Percentiles rank a stretch among this genome's conserved stretches.
These are phyloP conservation scores for Ptychodera flava DNA, from an alignment of 35 echinoderm and acorn worm genomes.

Conservation along the genomic window DNA sequence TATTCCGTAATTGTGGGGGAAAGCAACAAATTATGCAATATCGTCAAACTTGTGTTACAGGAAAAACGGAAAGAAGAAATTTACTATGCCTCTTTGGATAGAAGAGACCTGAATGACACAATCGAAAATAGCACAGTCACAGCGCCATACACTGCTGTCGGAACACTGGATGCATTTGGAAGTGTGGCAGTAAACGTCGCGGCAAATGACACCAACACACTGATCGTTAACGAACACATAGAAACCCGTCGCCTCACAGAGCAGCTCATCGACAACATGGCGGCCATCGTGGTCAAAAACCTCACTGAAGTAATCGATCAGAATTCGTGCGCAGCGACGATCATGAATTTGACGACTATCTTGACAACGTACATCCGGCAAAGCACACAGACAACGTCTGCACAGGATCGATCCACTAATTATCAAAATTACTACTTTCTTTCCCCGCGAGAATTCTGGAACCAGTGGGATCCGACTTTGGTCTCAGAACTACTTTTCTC, in stretches of 20 bases:
- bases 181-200: not conserved
- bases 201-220: not conserved
- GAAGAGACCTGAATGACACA: not conserved
- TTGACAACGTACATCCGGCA: not conserved
- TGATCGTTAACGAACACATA: not conserved
- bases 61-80: too few relatives aligned
- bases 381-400: too few relatives aligned
- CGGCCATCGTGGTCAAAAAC: not conserved
- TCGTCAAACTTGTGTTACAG: too few relatives aligned
- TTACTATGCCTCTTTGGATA: too few relatives aligned
- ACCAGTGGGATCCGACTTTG: not conserved
- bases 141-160: too few relatives aligned
- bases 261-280: not conserved
- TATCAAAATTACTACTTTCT: slow-evolving; percentile 27
- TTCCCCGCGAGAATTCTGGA: not conserved
- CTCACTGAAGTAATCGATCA: not conserved
- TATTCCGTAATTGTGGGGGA: too few relatives aligned
- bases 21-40: too few relatives aligned
- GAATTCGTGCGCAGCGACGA: not conserved
- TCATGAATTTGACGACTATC: not conserved
- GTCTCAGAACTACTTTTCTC: not conserved
- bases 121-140: not conserved
- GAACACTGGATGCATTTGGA: not conserved
- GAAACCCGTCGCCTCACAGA: not conserved
- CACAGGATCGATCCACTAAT: slow-evolving; percentile 14